These are phyloP conservation scores for Saimiri boliviensis DNA, from an alignment of 2,113 vertebrate species.

Conservation along the genomic window DNA sequence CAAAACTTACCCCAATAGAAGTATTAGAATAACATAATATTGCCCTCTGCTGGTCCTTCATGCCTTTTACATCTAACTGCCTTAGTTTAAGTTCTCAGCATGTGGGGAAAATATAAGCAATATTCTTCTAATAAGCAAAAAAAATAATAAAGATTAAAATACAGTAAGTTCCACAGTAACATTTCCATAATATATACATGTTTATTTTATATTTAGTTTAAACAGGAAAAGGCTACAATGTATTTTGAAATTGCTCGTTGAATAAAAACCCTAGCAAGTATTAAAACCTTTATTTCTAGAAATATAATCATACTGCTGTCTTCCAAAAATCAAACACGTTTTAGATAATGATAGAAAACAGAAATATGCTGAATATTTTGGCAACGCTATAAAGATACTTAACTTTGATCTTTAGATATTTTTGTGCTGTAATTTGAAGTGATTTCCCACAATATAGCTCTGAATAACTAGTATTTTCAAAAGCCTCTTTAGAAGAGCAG, in stretches of 20 bases:
- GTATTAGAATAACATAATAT: constrained; percentile 62
- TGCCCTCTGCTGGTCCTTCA: constrained; percentile 79
- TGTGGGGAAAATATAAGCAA: not conserved
- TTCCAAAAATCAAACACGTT: not conserved
- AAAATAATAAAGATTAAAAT: not conserved
- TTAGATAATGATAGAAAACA: constrained; percentile 18
- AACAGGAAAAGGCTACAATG: not conserved
- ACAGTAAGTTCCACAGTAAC: not conserved
- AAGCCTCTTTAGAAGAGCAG: constrained; percentile 46
- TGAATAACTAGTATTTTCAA: constrained; percentile 59
- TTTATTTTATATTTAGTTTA: constrained; percentile 23
- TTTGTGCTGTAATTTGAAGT: constrained; percentile 35
- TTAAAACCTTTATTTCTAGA: constrained; percentile 2
- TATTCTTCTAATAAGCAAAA: not conserved
- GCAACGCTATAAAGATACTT: constrained; percentile 63
- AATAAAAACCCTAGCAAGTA: constrained; percentile 23
- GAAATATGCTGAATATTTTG: constrained; percentile 27
- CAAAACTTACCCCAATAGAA: not conserved
- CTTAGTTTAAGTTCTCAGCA: not conserved
- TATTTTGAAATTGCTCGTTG: not conserved
- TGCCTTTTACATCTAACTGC: constrained; percentile 45
- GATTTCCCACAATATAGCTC: constrained; percentile 13
- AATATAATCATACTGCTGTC: not conserved
- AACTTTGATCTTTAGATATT: constrained; percentile 62
- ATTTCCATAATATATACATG: not conserved